Base-by-base conservation (phyloP, 2,888 invertebrate species). In the Eucera pruinosa region DNA sequence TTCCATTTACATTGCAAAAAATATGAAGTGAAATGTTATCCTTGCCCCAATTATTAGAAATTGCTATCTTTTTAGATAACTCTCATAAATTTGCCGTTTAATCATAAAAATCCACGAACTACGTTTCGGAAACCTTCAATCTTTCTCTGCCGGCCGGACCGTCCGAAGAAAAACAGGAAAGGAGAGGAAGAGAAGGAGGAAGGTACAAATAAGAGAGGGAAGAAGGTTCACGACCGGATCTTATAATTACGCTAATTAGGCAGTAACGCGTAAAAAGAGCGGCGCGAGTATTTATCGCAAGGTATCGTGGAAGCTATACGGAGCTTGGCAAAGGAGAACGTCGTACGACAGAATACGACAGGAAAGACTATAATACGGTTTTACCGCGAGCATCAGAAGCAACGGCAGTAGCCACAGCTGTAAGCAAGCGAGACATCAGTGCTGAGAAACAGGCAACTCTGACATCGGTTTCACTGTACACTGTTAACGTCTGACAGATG, bases 341-440 rank as follows among this genome's bases (percentile, higher is more conserved):
- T 57, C 70, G 61, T 52, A 41, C 69, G 72, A 76, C 84, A 81
- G 88, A 80, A 83, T 86, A 83, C 72, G 69, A 61, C 60, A 68
- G 86, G 87, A 85, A 89, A 87, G 86, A 86, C 88, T 89, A 85
- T 90, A 90, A 90, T 89, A 90, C 87, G 84, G 88, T 89, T 89
- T 90, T 86, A 88, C 89, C 87, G 87, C 88, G 81, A 83, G 83
- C 85, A 82, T 86, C 81, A 60, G 64, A 73, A 73, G 73, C 72
- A 66, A 54, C 94, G 93, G 68, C 93, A 94, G 50, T 94, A 61
- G 50, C 39, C 94, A 54, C 96, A 96, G 85, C 64, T 71, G 61
- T 43, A 54, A 61, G 62, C 61, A 54, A 58, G 58, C 64, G 30
- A 58, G 50, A 80, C 60, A 36, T 47, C 76, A 71, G 74, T 71